Base-by-base conservation (phyloP, 1,140 invertebrate species). In the Wiebesia pumilae region DNA sequence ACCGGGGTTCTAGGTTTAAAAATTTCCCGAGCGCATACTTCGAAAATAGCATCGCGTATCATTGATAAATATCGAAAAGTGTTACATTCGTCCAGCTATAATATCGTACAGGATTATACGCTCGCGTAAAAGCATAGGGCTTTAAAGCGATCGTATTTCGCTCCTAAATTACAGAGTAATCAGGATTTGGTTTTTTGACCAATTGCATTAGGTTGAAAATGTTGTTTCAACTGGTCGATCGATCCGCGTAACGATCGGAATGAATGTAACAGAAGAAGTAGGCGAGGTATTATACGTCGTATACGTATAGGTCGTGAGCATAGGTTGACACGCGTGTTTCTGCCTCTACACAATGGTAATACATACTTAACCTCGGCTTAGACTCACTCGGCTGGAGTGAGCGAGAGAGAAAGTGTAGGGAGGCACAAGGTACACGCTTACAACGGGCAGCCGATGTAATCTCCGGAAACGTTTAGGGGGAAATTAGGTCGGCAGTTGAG, bases 401-500 rank as follows among this genome's bases (percentile, higher is more conserved):
- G n/a, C n/a, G n/a, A 33, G 35, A 75, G 51, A 43, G 47, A 12
- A 24, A 40, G 27, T 58, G 12, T 43, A 43, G 51, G 69, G 69
- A 69, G 67, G 33, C 43, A 33, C 19, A 33, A 79, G 75, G 78
- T 35, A 69, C 6, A 35, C 62, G 84, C 69, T 87, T 87, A 92
- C 91, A 92, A 92, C 91, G 88, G 89, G 86, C 88, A 87, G 85
- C 87, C 89, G 91, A 91, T 91, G 91, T 92, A 92, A 92, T 92
- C 92, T 91, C 90, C 88, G 91, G 89, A 91, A 92, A 92, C 89
- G 88, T 92, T 91, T 91, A 89, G 90, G 92, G 82, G 92, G 90
- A 91, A 92, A 92, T 92, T 92, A 91, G 91, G 89, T 90, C 90
- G 90, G 90, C 91, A 90, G 90, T 91, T 91, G 90, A 86, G 81